Conservation (phyloP, 2,888 invertebrate species). For the Phanerotoma sp. region DNA sequence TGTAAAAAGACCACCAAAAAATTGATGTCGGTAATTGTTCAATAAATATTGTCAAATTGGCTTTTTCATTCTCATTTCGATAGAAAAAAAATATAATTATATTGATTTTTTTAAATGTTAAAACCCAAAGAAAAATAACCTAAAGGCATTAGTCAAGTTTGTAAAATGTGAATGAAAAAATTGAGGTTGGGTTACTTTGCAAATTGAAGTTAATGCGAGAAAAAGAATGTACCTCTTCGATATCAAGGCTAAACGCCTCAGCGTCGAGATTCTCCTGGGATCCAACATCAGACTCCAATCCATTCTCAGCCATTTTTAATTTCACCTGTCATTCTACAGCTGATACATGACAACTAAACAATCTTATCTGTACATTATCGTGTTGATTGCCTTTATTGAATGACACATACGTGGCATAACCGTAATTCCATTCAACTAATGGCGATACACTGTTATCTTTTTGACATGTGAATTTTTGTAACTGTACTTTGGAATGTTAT, state of each 20-base stretch:
- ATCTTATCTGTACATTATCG: background rate
- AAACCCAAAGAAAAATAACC: too few relatives aligned
- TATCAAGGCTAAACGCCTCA: constrained; percentile 65
- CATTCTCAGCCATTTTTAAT: constrained; percentile 55
- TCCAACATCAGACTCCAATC: constrained; percentile 66
- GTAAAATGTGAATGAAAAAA: too few relatives aligned
- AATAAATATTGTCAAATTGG: too few relatives aligned
- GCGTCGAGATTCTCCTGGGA: constrained; percentile 68
- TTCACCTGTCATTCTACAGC: constrained; percentile 36
- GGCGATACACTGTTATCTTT: background rate
- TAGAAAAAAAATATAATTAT: background rate
- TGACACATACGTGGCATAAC: background rate
- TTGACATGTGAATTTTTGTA: too few relatives aligned
- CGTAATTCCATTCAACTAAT: background rate
- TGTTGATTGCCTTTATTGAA: background rate
- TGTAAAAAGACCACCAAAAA: too few relatives aligned
- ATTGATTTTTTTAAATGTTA: background rate
- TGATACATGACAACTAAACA: constrained; percentile 22
- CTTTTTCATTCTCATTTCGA: background rate
- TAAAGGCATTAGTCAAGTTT: too few relatives aligned
- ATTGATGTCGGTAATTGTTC: too few relatives aligned
- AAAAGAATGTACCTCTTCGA: constrained; percentile 64
- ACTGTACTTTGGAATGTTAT: too few relatives aligned
- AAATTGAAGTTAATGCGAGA: too few relatives aligned
- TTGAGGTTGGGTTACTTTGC: too few relatives aligned